These are phyloP conservation scores for Falco peregrinus DNA, from an alignment of 2,797 vertebrate genomes.

Conservation along the genomic window DNA sequence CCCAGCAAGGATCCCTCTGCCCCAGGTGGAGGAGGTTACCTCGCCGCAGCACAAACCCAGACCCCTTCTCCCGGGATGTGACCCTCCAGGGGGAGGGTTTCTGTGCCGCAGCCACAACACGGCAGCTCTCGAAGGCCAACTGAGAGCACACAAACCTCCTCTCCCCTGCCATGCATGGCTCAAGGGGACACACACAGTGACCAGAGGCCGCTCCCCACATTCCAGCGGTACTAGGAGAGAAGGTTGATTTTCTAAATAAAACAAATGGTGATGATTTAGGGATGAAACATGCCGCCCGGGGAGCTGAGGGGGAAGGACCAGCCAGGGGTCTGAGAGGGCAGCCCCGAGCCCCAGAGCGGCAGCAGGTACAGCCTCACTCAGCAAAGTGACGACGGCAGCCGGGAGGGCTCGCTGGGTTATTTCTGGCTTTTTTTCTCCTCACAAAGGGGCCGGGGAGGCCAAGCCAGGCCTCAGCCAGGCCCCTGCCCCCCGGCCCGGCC, in stretches of 20 bases:
- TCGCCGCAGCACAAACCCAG: not conserved
- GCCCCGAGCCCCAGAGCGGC: fast-evolving
- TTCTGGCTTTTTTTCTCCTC: not conserved
- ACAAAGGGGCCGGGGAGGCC: not conserved
- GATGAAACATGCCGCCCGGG: not conserved
- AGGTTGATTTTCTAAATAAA: not conserved
- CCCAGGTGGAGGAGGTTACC: not conserved
- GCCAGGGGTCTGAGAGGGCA: fast-evolving
- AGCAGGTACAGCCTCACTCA: not conserved
- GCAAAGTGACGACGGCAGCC: fast-evolving
- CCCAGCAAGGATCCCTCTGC: not conserved
- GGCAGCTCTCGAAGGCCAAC: not conserved
- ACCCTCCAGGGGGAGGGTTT: not conserved
- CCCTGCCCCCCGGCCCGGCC: not conserved
- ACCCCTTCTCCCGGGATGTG: not conserved
- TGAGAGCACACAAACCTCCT: not conserved
- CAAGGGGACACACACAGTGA: not conserved
- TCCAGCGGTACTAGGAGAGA: not conserved
- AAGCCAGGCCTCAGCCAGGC: not conserved
- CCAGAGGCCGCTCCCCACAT: not conserved
- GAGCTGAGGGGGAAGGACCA: no score
- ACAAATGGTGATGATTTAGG: not conserved
- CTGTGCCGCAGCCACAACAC: fast-evolving
- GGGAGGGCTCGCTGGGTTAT: no score
- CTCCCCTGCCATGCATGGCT: not conserved